Percentiles rank a stretch among this genome's conserved stretches.
These are phyloP conservation scores for Hoplodrina blanda DNA, from an alignment of 2,888 invertebrate species.

Conservation along the genomic window DNA sequence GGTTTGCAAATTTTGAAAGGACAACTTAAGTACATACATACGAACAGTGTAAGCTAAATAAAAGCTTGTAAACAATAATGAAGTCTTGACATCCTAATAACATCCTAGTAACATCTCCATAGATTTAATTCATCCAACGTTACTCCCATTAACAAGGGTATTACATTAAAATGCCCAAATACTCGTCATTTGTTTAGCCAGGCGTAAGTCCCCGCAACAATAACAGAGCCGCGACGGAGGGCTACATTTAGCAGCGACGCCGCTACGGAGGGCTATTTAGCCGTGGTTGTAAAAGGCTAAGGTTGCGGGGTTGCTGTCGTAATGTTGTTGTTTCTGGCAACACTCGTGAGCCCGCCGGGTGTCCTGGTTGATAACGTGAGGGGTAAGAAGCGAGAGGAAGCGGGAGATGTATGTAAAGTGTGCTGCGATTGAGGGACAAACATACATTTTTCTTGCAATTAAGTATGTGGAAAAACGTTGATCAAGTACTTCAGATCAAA, in stretches of 20 bases:
- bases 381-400: slow-evolving; percentile 49
- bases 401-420: background rate
- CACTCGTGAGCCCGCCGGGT: slow-evolving; percentile 70
- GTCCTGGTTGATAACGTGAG: slow-evolving; percentile 65
- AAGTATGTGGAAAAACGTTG: background rate
- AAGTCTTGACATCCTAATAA: no score
- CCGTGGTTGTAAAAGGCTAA: slow-evolving; percentile 64
- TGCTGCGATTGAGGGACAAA: background rate
- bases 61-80: no score
- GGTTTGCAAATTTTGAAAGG: no score
- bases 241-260: slow-evolving; percentile 53
- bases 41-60: no score
- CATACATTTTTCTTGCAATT: no score
- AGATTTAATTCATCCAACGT: slow-evolving; percentile 40
- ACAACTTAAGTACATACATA: no score
- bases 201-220: slow-evolving; percentile 64
- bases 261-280: slow-evolving; percentile 73
- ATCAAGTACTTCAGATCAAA: background rate
- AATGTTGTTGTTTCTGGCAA: slow-evolving; percentile 82
- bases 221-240: slow-evolving; percentile 56
- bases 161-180: slow-evolving; percentile 65
- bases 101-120: background rate
- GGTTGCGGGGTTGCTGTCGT: slow-evolving; percentile 62
- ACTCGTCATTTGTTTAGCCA: slow-evolving; percentile 54
- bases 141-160: slow-evolving; percentile 37